Base-by-base conservation (phyloP, 1,140 invertebrate genomes). In the Aleiodes sp. region DNA sequence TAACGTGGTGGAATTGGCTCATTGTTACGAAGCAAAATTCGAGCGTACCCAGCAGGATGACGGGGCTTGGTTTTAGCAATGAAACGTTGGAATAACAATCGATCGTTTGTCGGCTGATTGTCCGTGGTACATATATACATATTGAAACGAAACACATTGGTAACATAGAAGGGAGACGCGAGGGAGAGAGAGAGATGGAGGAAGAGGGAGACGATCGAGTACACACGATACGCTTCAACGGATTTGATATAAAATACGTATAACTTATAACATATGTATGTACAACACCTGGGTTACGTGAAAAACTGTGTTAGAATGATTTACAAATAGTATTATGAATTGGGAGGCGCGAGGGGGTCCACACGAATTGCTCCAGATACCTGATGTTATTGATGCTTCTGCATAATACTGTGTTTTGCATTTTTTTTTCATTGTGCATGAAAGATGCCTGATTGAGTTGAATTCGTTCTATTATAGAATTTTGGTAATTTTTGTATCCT, bases 1-100 rank as follows among this genome's bases (percentile, higher is more conserved):
- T 69, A 69, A 69, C 67, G 59, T 61, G 62, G 59, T 69, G 67
- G 67, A 69, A 69, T 63, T 63, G 67, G 67, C 59, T 69, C 57
- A 69, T 69, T 69, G 67, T 69, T 69, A 69, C 67, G 60, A 63
- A 39, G 67, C 67, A 69, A 69, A 69, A 69, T 69, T 69, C 41
- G 37, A 69, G 41, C 28, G 35, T 39, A 64, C 35, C 59, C 26
- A 70, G 60, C 59, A 70, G 59, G 67, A 31, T 70, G 67, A 65
- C 68, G 46, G 56, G 68, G 52, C 68, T 64, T 67, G 72, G 67
- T 73, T 72, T 70, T 70, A 72, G 72, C 70, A 67, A 19, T 39
- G 35, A 35, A 43, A 56, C 46, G 67, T 69, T 69, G 60, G 33
- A 69, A 69, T 69, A 69, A 69, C 67, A 69, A 69, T 69, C 67